Percentiles rank a stretch among this genome's conserved stretches.
These are phyloP conservation scores for Lasioglossum marginatum DNA, from an alignment of 2,888 invertebrate genomes.

Conservation along the genomic window DNA sequence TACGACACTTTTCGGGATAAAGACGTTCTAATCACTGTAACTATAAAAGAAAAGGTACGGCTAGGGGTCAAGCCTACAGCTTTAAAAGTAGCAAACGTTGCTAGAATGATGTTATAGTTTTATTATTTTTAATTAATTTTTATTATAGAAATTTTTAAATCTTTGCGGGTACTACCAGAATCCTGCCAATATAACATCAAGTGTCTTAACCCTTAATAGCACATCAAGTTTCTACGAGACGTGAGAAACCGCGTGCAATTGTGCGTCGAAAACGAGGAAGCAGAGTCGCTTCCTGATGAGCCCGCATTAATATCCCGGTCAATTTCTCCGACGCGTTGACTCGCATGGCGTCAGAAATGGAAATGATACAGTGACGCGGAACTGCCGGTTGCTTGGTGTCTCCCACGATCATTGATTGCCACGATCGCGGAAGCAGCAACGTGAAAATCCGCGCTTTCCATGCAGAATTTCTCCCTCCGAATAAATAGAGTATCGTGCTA, in stretches of 20 bases:
- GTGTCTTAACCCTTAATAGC: neutral
- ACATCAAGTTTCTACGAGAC: neutral
- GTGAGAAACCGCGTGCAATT: conserved; percentile 14
- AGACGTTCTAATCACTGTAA: no score
- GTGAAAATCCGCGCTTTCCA: conserved; percentile 2
- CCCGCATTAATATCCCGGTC: conserved; percentile 35
- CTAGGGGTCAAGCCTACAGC: no score
- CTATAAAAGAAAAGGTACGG: no score
- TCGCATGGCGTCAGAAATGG: neutral
- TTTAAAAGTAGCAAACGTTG: no score
- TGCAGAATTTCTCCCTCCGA: no score
- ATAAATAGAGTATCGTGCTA: no score
- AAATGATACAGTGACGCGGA: conserved; percentile 32
- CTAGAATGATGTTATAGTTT: neutral
- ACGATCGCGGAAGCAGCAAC: neutral
- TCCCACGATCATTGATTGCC: conserved; percentile 20
- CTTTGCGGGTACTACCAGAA: neutral
- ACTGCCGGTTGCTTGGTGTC: neutral
- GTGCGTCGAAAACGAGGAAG: conserved; percentile 20
- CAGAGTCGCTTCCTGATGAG: conserved; percentile 25
- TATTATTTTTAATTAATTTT: no score
- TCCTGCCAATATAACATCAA: neutral
- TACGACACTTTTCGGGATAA: no score
- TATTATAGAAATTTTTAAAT: no score
- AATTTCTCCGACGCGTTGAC: conserved; percentile 16